Evolutionary conservation across 2,888 invertebrate species (phyloP), one percentile per base, ranked within the genome.

Genomic region (Crossocerus cetratus): DNA sequence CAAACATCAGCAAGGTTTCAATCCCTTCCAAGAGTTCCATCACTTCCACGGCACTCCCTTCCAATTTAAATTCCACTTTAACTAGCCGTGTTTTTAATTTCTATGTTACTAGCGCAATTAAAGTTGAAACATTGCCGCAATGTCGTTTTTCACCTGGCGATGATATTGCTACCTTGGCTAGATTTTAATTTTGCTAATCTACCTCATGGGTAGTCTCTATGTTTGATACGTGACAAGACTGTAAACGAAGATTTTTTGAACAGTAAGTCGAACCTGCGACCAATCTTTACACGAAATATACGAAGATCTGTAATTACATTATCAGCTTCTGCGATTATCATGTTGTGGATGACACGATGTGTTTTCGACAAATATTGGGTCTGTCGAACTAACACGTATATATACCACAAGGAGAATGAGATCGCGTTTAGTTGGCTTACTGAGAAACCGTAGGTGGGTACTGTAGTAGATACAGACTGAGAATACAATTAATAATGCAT

Each of bases 1-100:
- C 18, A 92, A 91, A 81, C 92, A 92, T 83, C 92, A 92, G 70
- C 91, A 92, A 53, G 93, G 93, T n/a, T 93, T 94, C 90, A 95
- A 93, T 90, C 96, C 96, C 86, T 93, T 93, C 89, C 91, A 91
- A 81, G 91, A 92, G 73, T 97, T 97, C 92, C 86, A 87, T 69
- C 87, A 87, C 69, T 89, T 89, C 84, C 94, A 94, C 89, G 96
- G 96, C 76, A 96, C 96, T 88, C 96, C 96, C 90, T 98, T 98
- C 94, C 97, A 98, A 91, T 99, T 98, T 92, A 97, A 97, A 92
- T 99, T 98, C 93, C 97, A 98, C 92, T 99, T 98, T 91, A 97
- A 97, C 92, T 97, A 93, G 55, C 43, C 42, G 56, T 11, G 8
- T 49, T 32, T 43, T 57, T 59, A 20, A 23, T 53, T 65, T 4